Evolutionary conservation across 2,113 vertebrate species (phyloP).

Genomic region (Onychostruthus taczanowskii): DNA sequence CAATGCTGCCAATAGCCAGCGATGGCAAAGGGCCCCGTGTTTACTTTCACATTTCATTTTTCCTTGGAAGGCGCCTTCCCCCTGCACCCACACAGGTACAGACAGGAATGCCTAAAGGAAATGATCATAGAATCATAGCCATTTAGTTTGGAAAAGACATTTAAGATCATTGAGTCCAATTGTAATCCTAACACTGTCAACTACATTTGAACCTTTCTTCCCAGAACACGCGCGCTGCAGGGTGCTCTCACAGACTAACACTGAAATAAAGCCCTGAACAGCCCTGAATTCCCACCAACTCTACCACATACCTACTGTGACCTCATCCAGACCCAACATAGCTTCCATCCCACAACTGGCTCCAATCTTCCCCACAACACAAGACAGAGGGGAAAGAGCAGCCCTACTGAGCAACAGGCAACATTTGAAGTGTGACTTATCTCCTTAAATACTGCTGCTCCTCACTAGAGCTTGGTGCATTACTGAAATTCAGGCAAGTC

Average conservation of each 20-base stretch:
- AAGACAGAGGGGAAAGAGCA: not conserved
- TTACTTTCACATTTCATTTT: not conserved
- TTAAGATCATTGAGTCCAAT: not conserved
- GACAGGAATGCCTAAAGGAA: not conserved
- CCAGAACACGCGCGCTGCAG: not conserved
- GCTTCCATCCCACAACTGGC: not conserved
- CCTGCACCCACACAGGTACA: rapidly evolving
- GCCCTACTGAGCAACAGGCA: not conserved
- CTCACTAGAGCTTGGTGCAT: not conserved
- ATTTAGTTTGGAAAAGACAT: not conserved
- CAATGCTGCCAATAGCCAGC: not conserved
- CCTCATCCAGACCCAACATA: not conserved
- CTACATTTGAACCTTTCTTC: not conserved
- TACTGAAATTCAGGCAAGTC: not conserved
- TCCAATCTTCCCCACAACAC: not conserved
- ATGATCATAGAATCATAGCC: not conserved
- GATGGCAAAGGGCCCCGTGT: not conserved
- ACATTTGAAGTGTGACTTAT: not conserved
- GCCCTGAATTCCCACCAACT: not conserved
- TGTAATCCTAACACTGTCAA: not conserved
- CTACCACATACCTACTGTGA: not conserved
- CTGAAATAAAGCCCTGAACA: not conserved
- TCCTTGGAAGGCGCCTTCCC: not conserved
- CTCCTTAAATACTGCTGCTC: not conserved
- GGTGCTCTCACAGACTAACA: not conserved